Conservation (phyloP, 2,113 vertebrate species). For the Ceyx cyanopectus region DNA sequence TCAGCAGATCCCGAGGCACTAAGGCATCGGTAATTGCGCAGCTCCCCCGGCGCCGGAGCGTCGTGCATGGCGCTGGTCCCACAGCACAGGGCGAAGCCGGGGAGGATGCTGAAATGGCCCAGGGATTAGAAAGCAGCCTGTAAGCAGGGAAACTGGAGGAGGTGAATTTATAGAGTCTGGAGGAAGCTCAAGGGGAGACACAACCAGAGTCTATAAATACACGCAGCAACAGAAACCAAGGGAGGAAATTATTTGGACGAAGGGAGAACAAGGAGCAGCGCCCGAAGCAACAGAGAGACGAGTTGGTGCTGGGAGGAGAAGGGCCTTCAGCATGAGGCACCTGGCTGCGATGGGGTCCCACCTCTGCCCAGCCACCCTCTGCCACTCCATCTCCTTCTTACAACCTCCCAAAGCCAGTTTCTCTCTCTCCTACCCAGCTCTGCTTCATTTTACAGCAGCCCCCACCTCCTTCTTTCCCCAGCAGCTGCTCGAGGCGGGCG, state of each 20-base stretch:
- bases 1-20: background rate
- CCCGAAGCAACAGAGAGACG: constrained; percentile 9
- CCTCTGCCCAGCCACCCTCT: background rate
- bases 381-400: background rate
- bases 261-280: background rate
- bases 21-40: background rate
- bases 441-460: background rate
- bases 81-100: background rate
- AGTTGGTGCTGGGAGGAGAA: background rate
- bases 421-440: background rate
- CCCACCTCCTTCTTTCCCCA: background rate
- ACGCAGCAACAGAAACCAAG: background rate
- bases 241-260: constrained; percentile 29
- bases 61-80: background rate
- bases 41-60: background rate
- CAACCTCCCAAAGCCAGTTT: rapidly evolving
- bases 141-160: constrained; percentile 2
- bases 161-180: constrained; percentile 42
- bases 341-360: background rate
- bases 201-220: constrained; percentile 57
- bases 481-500: rapidly evolving
- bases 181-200: constrained; percentile 66
- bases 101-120: background rate
- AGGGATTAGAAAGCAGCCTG: constrained; percentile 11
- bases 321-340: rapidly evolving